Evolutionary conservation across 2,888 invertebrate species (phyloP), one percentile per base, ranked within the genome.

Genomic region (Parnassius orleans): DNA sequence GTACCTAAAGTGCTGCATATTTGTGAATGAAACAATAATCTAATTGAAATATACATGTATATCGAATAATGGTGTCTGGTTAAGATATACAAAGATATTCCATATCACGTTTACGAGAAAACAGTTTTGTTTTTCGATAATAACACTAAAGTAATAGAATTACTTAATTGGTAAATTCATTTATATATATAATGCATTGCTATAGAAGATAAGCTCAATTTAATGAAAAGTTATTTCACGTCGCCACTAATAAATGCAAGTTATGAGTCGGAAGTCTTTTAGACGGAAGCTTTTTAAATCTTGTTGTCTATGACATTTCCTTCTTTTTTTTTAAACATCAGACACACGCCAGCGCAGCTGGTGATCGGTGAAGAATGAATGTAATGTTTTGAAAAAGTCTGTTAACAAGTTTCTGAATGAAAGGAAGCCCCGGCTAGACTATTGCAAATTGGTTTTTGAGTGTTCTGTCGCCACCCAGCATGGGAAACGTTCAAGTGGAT

Each of bases 391-490:
- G 68, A 76, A 77, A 75, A 76, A 73, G 65, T 70, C 68, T 77
- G 73, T 76, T 71, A 76, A 76, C 74, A 74, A 72, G 69, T 68
- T 65, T 62, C 65, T 69, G 69, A 68, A 70, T 66, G 66, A 71
- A 79, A 84, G 87, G 87, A 88, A 88, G 76, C 80, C 74, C 68
- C 72, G 87, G 80, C 87, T 86, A 88, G 89, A 90, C 90, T 77
- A 72, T 83, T 88, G 90, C 90, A 87, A 89, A 90, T 89, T 87
- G 86, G 74, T 76, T 79, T 81, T 79, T 80, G 79, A 90, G 89
- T 88, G 87, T 79, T 81, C 77, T 86, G 90, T 89, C 90, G 90
- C 90, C 90, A 90, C 90, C 90, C 90, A 86, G 86, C 80, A 85
- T 87, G 87, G 86, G 87, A 87, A 87, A 77, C 60, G 68, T 59